Evolutionary conservation across 1,140 invertebrate species (phyloP).

Genomic region (Drosophila murphyi): DNA sequence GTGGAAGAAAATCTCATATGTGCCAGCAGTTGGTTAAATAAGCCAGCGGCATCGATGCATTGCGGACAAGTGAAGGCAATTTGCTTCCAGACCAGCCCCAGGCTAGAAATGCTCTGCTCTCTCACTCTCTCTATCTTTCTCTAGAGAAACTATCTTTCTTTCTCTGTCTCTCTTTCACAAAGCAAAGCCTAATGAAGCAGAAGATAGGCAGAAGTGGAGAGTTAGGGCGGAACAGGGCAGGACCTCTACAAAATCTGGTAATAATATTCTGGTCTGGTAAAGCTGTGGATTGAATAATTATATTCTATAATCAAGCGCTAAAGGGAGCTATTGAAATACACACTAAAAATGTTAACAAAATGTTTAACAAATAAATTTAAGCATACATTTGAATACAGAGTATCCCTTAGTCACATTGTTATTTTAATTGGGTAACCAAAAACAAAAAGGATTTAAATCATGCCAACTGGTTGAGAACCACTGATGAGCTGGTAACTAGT

Average conservation of each 20-base stretch:
- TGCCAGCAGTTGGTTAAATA: slow-evolving; percentile 4
- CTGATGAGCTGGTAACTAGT: background rate
- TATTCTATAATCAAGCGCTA: slow-evolving; percentile 7
- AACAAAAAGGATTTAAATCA: slow-evolving; percentile 20
- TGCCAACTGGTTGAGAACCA: background rate
- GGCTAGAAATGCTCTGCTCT: slow-evolving; percentile 21
- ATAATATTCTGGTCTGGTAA: slow-evolving; percentile 30
- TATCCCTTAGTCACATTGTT: background rate
- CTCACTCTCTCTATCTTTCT: too few species aligned
- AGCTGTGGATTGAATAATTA: slow-evolving; percentile 37
- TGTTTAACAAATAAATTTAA: too few species aligned
- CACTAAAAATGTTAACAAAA: background rate
- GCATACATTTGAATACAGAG: too few species aligned
- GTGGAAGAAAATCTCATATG: slow-evolving; percentile 24
- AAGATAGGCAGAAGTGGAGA: slow-evolving; percentile 10
- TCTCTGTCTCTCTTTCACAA: slow-evolving; percentile 10
- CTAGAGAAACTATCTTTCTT: too few species aligned
- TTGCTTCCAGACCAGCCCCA: slow-evolving; percentile 40
- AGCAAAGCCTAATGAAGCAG: slow-evolving; percentile 62
- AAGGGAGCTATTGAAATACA: background rate
- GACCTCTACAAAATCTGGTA: background rate
- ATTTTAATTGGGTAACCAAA: slow-evolving; percentile 7
- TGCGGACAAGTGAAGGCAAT: slow-evolving; percentile 73
- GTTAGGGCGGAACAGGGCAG: background rate
- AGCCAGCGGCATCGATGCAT: slow-evolving; percentile 32